Percentiles rank a stretch among this genome's conserved stretches.
phyloP scores from a whole-genome alignment of 2,888 invertebrate genomes.

The Macaria liturata region DNA sequence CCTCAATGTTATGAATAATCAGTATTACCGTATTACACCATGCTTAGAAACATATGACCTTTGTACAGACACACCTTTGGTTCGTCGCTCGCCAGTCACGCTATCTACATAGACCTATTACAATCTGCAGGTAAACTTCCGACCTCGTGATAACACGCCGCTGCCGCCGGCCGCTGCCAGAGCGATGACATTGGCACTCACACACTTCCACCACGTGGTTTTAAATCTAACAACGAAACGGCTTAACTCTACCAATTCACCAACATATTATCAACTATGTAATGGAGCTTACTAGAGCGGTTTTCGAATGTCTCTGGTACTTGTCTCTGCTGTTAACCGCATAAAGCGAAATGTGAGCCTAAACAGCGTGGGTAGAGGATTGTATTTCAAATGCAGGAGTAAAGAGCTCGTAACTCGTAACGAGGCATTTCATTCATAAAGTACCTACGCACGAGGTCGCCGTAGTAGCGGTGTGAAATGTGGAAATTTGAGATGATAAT shows the following conservation, averaged over 20 bases:
- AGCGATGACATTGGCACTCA: constrained; percentile 41
- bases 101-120: too few relatives aligned
- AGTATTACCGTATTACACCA: too few relatives aligned
- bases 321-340: not conserved
- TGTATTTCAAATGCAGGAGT: constrained; percentile 10
- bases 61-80: too few relatives aligned
- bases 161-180: not conserved
- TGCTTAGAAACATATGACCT: too few relatives aligned
- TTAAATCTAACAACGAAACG: constrained; percentile 10
- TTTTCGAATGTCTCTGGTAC: not conserved
- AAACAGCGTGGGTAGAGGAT: constrained; percentile 32
- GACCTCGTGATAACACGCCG: constrained; percentile 14
- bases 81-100: too few relatives aligned
- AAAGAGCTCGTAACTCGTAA: too few relatives aligned
- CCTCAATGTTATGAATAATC: too few relatives aligned
- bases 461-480: constrained; percentile 17
- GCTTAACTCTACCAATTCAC: constrained; percentile 1
- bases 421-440: constrained; percentile 27
- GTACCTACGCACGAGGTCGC: constrained; percentile 23
- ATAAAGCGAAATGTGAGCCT: constrained; percentile 12
- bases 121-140: not conserved
- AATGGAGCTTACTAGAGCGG: not conserved
- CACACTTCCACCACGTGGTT: constrained; percentile 25
- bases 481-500: not conserved
- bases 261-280: constrained; percentile 10